These are phyloP conservation scores for Oreochromis grahami DNA, from an alignment of 2,797 vertebrate genomes.

Conservation along the genomic window DNA sequence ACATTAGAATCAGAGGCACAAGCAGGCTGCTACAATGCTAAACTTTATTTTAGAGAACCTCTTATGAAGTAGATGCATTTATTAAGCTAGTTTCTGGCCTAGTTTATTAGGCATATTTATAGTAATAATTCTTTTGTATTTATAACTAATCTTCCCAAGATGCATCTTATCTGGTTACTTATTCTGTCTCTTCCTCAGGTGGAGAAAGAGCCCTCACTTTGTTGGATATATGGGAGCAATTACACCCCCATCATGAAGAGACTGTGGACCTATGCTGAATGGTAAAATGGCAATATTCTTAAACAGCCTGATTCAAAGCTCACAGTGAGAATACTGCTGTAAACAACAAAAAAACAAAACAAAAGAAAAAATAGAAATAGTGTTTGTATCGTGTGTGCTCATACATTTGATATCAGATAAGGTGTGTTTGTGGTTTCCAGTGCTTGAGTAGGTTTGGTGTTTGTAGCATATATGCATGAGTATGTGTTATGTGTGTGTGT, in stretches of 20 bases:
- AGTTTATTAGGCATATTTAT: neutral
- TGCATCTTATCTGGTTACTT: neutral
- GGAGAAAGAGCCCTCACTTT: neutral
- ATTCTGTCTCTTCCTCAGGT: neutral
- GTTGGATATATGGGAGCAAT: constrained; percentile 41
- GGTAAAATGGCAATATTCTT: constrained; percentile 21
- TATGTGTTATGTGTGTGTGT: neutral
- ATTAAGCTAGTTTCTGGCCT: neutral
- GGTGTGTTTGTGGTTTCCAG: constrained; percentile 28
- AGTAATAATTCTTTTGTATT: neutral
- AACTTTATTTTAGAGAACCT: neutral
- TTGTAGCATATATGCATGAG: constrained; percentile 31
- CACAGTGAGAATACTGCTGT: neutral
- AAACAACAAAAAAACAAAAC: neutral
- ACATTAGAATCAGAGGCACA: neutral
- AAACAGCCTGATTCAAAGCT: constrained; percentile 8
- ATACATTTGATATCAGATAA: constrained; percentile 36
- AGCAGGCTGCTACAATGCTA: neutral
- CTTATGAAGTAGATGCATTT: neutral
- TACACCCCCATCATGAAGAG: constrained; percentile 31
- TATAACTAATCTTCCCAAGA: neutral
- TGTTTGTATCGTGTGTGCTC: constrained; percentile 27
- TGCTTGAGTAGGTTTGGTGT: constrained; percentile 31
- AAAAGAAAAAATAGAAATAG: neutral
- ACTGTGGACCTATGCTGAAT: constrained; percentile 8